phyloP scores from a whole-genome alignment of 2,888 invertebrate species.

The Pristionchus maxplancki region DNA sequence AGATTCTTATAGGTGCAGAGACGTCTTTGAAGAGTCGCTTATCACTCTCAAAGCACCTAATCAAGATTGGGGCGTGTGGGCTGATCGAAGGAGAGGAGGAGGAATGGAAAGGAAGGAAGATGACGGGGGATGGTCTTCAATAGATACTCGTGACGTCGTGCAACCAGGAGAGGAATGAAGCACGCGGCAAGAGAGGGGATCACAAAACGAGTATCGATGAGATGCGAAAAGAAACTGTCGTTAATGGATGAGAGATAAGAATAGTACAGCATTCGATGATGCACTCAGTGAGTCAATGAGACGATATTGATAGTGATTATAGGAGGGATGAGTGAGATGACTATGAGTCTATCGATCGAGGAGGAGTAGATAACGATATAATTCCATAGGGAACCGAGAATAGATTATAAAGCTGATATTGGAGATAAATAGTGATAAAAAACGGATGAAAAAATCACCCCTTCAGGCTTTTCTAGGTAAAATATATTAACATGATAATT shows the following conservation, averaged over 20 bases:
- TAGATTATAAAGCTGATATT: too few relatives aligned
- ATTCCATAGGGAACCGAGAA: too few relatives aligned
- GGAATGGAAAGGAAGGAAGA: not conserved
- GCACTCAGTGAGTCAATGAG: not conserved
- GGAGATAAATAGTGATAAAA: too few relatives aligned
- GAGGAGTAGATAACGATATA: not conserved
- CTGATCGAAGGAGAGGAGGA: not conserved
- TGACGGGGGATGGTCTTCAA: constrained; percentile 1
- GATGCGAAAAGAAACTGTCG: not conserved
- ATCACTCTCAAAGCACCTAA: constrained; percentile 16
- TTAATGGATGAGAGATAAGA: not conserved
- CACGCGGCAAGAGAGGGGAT: not conserved
- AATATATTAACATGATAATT: not conserved
- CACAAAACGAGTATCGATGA: not conserved
- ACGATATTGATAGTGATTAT: not conserved
- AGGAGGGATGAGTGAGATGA: not conserved
- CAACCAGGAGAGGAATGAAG: not conserved
- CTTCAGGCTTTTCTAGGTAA: too few relatives aligned
- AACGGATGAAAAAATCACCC: too few relatives aligned
- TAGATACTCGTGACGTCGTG: constrained; percentile 1
- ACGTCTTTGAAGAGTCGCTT: constrained; percentile 8
- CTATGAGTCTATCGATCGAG: not conserved
- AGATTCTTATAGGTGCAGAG: constrained; percentile 17
- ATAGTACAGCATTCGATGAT: not conserved
- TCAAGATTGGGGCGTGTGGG: not conserved